These are phyloP conservation scores for Dendrolimus pini DNA, from an alignment of 2,888 invertebrate genomes.

Conservation along the genomic window DNA sequence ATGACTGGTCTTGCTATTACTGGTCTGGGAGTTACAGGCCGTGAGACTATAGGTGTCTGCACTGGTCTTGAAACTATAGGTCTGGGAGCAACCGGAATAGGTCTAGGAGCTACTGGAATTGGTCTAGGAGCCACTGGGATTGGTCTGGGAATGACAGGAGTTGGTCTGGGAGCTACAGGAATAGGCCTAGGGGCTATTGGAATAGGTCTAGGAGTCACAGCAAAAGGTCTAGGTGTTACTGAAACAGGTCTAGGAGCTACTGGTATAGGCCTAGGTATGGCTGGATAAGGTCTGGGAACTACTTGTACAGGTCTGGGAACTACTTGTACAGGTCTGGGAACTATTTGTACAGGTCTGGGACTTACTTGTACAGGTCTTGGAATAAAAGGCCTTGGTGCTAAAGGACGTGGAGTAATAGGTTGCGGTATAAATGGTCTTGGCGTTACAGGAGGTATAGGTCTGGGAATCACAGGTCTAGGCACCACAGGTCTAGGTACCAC, in stretches of 20 bases:
- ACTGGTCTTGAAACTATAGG: not conserved
- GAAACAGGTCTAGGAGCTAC: not conserved
- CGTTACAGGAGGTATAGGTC: not conserved
- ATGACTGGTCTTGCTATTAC: no score
- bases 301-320: not conserved
- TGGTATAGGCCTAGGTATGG: not conserved
- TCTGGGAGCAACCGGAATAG: not conserved
- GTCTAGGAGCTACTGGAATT: not conserved
- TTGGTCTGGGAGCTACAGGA: no score
- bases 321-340: not conserved
- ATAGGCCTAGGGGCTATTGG: no score
- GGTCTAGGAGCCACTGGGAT: no score
- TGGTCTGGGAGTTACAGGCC: not conserved
- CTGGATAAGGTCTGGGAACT: not conserved
- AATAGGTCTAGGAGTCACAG: not conserved
- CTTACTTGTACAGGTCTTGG: not conserved
- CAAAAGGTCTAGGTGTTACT: not conserved
- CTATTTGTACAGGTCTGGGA: not conserved
- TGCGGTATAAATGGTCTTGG: conserved; percentile 11
- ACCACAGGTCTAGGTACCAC: not conserved
- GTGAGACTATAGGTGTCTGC: conserved; percentile 1
- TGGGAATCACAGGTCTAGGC: conserved; percentile 11
- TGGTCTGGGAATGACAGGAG: no score
- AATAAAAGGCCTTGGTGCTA: not conserved
- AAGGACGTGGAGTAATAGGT: conserved; percentile 6